phyloP scores from a whole-genome alignment of 2,113 vertebrate species.

The Anseranas semipalmata region DNA sequence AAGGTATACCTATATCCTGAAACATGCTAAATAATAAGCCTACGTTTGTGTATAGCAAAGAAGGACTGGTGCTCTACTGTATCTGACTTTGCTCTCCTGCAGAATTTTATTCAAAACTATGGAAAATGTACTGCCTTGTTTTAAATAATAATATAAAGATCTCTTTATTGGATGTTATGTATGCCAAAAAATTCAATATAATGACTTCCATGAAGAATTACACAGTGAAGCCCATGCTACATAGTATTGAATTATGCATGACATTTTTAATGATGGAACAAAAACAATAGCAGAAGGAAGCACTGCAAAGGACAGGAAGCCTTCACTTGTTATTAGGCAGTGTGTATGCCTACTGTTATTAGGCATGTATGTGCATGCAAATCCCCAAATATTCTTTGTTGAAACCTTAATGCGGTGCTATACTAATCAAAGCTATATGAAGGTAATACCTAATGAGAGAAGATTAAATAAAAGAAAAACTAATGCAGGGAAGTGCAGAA shows the following conservation, averaged over 20 bases:
- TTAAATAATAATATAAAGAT: background rate
- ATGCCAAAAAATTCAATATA: background rate
- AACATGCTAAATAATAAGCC: background rate
- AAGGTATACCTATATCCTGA: background rate
- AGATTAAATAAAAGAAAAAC: background rate
- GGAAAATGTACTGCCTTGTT: background rate
- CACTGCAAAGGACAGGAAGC: background rate
- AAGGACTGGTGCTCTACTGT: background rate
- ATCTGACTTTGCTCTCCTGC: background rate
- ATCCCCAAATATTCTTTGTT: constrained; percentile 38
- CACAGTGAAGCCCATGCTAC: background rate
- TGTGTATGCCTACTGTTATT: background rate
- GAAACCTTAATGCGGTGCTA: background rate
- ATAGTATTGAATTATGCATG: constrained; percentile 46
- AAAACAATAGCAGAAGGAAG: constrained; percentile 44
- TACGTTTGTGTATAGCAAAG: background rate
- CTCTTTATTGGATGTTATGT: background rate
- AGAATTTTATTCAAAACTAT: background rate
- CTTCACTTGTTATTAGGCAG: constrained; percentile 1
- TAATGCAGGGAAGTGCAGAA: background rate
- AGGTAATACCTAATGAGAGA: constrained; percentile 39
- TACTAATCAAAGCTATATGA: constrained; percentile 24
- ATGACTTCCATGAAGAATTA: background rate
- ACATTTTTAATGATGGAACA: constrained; percentile 47
- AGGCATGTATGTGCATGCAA: background rate